These are phyloP conservation scores for Sebastolobus alascanus DNA, from an alignment of 2,797 vertebrate species.

Conservation along the genomic window DNA sequence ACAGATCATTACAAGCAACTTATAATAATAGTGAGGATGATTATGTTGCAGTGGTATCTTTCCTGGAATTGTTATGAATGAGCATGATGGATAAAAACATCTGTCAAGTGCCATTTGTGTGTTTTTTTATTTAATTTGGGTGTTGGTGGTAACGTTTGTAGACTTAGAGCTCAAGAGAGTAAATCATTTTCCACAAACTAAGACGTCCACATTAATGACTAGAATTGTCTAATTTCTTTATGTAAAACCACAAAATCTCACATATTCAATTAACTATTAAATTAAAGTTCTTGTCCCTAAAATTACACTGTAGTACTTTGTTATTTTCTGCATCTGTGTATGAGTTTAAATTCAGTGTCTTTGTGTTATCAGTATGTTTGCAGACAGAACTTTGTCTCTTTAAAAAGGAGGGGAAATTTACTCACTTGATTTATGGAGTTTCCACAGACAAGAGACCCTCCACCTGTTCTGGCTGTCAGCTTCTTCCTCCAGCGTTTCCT, in stretches of 20 bases:
- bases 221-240: not conserved
- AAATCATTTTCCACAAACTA: not conserved
- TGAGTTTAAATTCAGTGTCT: not conserved
- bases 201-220: not conserved
- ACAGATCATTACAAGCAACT: constrained; percentile 4
- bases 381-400: constrained; percentile 12
- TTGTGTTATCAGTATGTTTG: not conserved
- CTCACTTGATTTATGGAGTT: constrained; percentile 15
- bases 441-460: not conserved
- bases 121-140: not conserved
- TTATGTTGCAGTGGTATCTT: not conserved
- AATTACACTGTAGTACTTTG: not conserved
- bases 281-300: not conserved
- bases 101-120: not conserved
- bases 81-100: not conserved
- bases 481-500: constrained; percentile 13
- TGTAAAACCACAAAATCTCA: not conserved
- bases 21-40: not conserved
- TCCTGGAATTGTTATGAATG: not conserved
- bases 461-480: constrained; percentile 30
- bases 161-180: not conserved
- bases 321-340: not conserved
- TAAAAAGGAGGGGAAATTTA: not conserved
- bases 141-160: not conserved
- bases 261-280: not conserved